A percentile compares a stretch with the other conserved stretches of the same genome.
These are phyloP conservation scores for Lepilemur ruficaudatus DNA, from an alignment of 2,797 vertebrate species.

Conservation along the genomic window DNA sequence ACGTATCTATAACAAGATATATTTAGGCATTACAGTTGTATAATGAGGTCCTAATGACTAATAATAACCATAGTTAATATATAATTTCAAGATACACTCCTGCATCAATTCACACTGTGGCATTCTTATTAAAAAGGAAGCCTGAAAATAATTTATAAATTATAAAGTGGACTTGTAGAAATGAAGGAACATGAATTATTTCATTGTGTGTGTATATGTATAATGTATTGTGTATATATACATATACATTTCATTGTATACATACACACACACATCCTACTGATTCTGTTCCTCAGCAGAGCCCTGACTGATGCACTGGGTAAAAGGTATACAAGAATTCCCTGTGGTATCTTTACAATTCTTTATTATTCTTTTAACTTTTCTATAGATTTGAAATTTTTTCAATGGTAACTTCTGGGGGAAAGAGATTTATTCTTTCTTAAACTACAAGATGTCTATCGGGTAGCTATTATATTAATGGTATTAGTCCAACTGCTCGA, in stretches of 20 bases:
- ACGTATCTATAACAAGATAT: slow-evolving; percentile 45
- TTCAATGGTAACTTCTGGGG: not conserved
- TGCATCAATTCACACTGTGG: not conserved
- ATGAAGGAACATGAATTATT: not conserved
- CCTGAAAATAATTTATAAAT: slow-evolving; percentile 49
- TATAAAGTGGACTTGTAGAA: not conserved
- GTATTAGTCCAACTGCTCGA: not conserved
- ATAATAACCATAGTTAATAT: slow-evolving; percentile 16
- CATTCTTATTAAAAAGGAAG: slow-evolving; percentile 27
- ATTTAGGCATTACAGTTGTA: not conserved
- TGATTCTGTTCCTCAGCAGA: not conserved
- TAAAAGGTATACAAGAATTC: not conserved
- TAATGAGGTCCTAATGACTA: slow-evolving; percentile 52
- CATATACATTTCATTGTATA: not conserved
- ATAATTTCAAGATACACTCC: slow-evolving; percentile 50
- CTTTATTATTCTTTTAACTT: not conserved
- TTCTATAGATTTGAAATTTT: not conserved
- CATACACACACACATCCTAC: not conserved
- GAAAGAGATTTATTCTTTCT: not conserved
- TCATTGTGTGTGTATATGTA: not conserved
- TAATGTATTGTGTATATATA: not conserved
- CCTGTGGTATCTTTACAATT: not conserved
- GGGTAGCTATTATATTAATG: not conserved
- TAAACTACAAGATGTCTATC: not conserved
- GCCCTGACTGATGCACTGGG: not conserved